Percentiles rank a stretch among this genome's conserved stretches.
These are phyloP conservation scores for Neuroterus valhalla DNA, from an alignment of 1,140 invertebrate species.

Conservation along the genomic window DNA sequence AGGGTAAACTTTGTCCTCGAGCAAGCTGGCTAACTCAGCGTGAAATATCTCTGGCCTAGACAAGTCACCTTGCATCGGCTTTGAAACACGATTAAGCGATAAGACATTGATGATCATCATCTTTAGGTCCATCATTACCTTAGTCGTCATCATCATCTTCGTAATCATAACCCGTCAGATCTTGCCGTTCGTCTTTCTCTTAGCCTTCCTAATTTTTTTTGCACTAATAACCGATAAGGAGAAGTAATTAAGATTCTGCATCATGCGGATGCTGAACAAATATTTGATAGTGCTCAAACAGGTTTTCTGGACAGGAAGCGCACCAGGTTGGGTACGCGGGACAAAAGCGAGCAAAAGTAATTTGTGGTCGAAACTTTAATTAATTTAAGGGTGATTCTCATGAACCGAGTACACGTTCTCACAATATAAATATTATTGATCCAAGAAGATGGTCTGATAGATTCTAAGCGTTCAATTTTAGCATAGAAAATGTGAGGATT, in stretches of 20 bases:
- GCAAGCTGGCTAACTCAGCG: too few species aligned
- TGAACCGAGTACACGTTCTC: too few species aligned
- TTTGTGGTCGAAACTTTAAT: slow-evolving; percentile 27
- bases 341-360: slow-evolving; percentile 21
- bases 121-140: slow-evolving; percentile 1
- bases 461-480: too few species aligned
- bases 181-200: background rate
- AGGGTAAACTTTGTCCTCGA: too few species aligned
- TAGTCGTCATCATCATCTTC: slow-evolving; percentile 12
- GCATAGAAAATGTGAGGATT: background rate
- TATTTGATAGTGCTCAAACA: slow-evolving; percentile 26
- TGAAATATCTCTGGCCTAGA: background rate
- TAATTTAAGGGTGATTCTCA: background rate
- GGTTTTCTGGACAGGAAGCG: slow-evolving; percentile 12
- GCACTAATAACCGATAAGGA: slow-evolving; percentile 22
- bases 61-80: background rate
- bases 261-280: slow-evolving; percentile 24
- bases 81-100: background rate
- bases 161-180: slow-evolving; percentile 5
- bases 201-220: slow-evolving; percentile 14
- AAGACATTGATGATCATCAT: background rate
- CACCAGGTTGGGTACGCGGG: background rate
- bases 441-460: too few species aligned
- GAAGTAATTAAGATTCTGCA: slow-evolving; percentile 27
- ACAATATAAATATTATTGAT: too few species aligned